Base-by-base conservation (phyloP, 2,113 vertebrate genomes). In the Galbula dea region DNA sequence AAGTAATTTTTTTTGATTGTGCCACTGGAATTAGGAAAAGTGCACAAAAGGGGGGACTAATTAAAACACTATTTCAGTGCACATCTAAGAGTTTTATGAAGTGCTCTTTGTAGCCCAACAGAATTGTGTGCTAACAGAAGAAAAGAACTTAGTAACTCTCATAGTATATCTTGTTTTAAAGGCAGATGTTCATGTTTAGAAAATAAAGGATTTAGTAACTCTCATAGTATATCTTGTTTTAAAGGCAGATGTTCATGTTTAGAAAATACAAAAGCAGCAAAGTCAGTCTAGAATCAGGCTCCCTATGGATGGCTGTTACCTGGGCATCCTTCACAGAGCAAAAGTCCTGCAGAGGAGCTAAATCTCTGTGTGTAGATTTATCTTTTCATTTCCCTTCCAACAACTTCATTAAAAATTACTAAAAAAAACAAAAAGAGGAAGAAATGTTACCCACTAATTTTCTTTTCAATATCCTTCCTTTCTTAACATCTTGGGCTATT, bases 21-120 rank as follows among this genome's bases (percentile, higher is more conserved):
- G 48, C 73, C 81, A 88, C 48, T 83, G 43, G 24, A 89, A 92
- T 90, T 49, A 89, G 66, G 78, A 59, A 93, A 94, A 92, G 52
- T 82, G 82, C 86, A 90, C 2, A 55, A 20, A 29, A 51, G 57
- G 34, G 63, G 87, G 79, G 92, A 86, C 58, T 89, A 88, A 45
- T 67, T 89, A 87, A 95, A 77, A 75, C 57, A 45, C 57, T 92
- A 81, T 43, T 73, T 77, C 24, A 30, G 23, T 61, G n/a, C 24
- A 58, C 6, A 34, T 52, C 32, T 62, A 32, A 20, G 48, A 68
- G 20, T 20, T 39, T 84, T 61, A 37, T 15, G 30, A 55, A 15
- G 4, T 67, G 14, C 17, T 96, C 34, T 55, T 78, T 94, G 86
- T 12, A 93, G 54, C 52, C 61, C 54, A 83, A 29, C 34, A 93